These are phyloP conservation scores for Periplaneta americana DNA, from an alignment of 1,140 invertebrate genomes.

Conservation along the genomic window DNA sequence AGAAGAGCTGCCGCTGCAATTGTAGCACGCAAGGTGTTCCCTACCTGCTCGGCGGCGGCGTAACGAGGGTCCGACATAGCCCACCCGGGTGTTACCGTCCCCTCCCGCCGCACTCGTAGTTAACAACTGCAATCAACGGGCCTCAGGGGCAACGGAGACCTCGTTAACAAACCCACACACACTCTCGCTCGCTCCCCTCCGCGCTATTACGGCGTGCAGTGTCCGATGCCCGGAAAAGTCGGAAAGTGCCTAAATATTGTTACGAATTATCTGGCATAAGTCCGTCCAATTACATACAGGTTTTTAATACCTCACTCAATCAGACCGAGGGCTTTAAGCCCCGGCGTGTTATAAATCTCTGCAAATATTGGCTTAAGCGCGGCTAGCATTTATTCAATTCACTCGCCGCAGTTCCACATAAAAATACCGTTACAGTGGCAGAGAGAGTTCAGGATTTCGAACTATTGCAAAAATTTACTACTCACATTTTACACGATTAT, in stretches of 20 bases:
- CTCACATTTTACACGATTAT: too few relatives aligned
- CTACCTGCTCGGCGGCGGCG: neutral
- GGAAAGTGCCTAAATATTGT: neutral
- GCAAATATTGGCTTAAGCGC: too few relatives aligned
- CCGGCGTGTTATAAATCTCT: too few relatives aligned
- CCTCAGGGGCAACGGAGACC: neutral
- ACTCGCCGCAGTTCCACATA: too few relatives aligned
- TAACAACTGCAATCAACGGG: neutral
- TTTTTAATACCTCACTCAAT: too few relatives aligned
- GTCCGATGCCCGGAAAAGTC: neutral
- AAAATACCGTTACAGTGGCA: too few relatives aligned
- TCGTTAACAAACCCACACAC: neutral
- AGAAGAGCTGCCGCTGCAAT: neutral
- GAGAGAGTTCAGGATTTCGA: too few relatives aligned
- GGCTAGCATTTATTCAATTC: too few relatives aligned
- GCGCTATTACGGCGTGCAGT: neutral
- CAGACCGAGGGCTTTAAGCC: too few relatives aligned
- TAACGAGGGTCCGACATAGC: neutral
- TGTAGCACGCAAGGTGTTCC: neutral
- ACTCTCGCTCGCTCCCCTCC: neutral
- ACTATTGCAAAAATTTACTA: too few relatives aligned
- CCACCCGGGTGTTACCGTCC: neutral
- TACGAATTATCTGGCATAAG: too few relatives aligned
- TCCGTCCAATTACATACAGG: too few relatives aligned
- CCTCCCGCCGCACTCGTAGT: neutral